These are phyloP conservation scores for Megaceryle torquata DNA, from an alignment of 2,113 vertebrate species.

Conservation along the genomic window DNA sequence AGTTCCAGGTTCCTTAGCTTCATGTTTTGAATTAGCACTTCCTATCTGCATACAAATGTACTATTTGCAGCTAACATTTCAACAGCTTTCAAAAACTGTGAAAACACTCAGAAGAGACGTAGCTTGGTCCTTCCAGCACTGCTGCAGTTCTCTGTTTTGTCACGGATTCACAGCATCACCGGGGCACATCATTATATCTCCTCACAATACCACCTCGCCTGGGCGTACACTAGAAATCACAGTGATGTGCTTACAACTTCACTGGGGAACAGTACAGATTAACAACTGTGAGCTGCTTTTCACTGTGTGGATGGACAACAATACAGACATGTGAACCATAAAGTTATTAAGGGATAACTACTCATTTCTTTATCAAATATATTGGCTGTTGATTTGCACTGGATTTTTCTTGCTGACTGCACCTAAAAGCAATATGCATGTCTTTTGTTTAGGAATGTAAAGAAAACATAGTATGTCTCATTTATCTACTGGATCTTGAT, in stretches of 20 bases:
- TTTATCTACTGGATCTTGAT: not conserved
- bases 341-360: not conserved
- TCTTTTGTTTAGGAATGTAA: not conserved
- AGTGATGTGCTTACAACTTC: not conserved
- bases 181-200: not conserved
- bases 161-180: not conserved
- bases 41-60: not conserved
- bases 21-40: not conserved
- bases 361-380: not conserved
- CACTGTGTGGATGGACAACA: not conserved
- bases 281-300: not conserved
- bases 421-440: accelerated
- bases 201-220: not conserved
- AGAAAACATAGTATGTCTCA: not conserved
- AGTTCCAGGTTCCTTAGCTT: not conserved
- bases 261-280: not conserved
- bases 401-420: not conserved
- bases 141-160: not conserved
- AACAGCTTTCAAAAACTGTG: not conserved
- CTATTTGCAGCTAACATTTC: not conserved
- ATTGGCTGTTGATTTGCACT: not conserved
- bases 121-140: not conserved
- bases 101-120: not conserved
- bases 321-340: accelerated
- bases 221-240: not conserved